Evolutionary conservation across 2,797 vertebrate species (phyloP), one percentile per base, ranked within the genome.

Genomic region (Cuculus canorus): DNA sequence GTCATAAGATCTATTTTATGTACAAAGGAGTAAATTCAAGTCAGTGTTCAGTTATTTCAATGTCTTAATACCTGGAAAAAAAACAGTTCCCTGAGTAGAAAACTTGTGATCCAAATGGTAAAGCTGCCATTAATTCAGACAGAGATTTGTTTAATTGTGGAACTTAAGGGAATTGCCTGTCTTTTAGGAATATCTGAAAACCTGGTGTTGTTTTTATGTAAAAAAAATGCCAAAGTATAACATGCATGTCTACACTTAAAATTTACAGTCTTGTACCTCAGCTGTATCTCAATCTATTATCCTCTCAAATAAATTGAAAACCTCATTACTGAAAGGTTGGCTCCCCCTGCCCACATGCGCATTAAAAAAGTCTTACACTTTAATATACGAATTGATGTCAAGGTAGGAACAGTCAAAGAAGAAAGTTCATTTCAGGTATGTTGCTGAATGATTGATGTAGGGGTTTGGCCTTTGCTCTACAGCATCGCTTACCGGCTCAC

Each of bases 401-500:
- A 76, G 33, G 39, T 43, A 88, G 39, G 47, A 52, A 45, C 84
- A 80, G 41, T 52, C 37, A 68, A 81, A 78, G 77, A 71, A 35
- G 64, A 89, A 82, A 82, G 80, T 92, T 91, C 45, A 45, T 76
- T 86, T 80, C 35, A 80, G 75, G 35, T 71, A 70, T 60, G 45
- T 35, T 64, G 56, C 54, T 57, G 39, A 24, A 60, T 16, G 35
- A 57, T 18, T 85, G 28, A 71, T 53, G 13, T 47, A 47, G 33
- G n/a, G 9, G 28, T 97, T 93, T 90, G 73, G 63, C 77, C 50
- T 93, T 48, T 70, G 53, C 68, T 90, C 60, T 56, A 0, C 59
- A 60, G 77, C 91, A 91, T 91, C 32, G 1, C 56, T 96, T 89
- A 90, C 75, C 60, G 81, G 75, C 15, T 95, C 92, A 66, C 39